These are phyloP conservation scores for Tetrao urogallus DNA, from an alignment of 2,113 vertebrate species.

Conservation along the genomic window DNA sequence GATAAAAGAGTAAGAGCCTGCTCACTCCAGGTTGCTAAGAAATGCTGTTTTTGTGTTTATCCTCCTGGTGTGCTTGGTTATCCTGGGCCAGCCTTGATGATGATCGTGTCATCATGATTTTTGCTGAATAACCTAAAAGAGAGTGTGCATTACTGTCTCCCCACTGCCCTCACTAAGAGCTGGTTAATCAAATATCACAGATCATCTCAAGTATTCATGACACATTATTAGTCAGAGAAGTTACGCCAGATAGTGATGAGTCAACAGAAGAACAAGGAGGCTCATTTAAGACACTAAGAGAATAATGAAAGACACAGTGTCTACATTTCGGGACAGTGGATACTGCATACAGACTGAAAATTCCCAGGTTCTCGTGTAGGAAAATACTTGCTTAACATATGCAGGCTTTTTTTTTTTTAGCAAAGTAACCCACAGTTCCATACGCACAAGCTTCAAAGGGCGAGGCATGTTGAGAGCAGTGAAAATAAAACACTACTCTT, in stretches of 20 bases:
- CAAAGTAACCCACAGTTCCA: not conserved
- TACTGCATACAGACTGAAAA: not conserved
- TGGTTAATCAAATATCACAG: not conserved
- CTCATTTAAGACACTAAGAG: not conserved
- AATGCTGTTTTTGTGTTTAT: not conserved
- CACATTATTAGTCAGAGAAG: not conserved
- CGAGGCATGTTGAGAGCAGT: rapidly evolving
- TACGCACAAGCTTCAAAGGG: rapidly evolving
- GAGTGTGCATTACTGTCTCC: not conserved
- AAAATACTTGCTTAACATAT: not conserved
- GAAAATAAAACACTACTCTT: not conserved
- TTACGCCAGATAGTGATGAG: not conserved
- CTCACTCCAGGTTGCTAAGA: not conserved
- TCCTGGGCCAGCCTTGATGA: not conserved
- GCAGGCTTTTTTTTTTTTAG: not conserved
- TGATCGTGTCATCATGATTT: not conserved
- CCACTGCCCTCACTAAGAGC: not conserved
- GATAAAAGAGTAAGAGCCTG: not conserved
- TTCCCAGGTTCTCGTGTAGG: not conserved
- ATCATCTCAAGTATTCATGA: not conserved
- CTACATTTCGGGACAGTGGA: not conserved
- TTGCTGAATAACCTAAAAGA: not conserved
- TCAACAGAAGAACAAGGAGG: not conserved
- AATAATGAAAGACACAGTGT: not conserved
- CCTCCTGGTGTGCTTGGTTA: not conserved